Conservation (phyloP, 1,140 invertebrate genomes). For the Trachymyrmex septentrionalis region DNA sequence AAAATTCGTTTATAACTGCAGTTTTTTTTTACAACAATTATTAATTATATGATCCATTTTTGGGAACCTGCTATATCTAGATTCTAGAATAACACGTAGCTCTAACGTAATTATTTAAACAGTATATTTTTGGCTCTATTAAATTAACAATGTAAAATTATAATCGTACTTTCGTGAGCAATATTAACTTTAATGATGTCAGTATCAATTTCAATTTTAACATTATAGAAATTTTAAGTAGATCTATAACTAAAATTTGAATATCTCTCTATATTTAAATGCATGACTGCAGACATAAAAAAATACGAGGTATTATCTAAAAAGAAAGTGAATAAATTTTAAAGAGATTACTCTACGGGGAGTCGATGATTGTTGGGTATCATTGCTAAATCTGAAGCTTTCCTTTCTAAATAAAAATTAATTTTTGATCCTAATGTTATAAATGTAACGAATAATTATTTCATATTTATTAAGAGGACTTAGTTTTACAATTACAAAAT, state of each 20-base stretch:
- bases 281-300: background rate
- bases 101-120: constrained; percentile 14
- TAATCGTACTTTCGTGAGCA: background rate
- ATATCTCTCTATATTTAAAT: background rate
- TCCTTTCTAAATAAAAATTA: background rate
- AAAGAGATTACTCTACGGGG: background rate
- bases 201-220: background rate
- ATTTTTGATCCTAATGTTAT: background rate
- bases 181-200: background rate
- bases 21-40: constrained; percentile 3
- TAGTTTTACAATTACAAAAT: constrained; percentile 1
- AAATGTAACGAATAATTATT: background rate
- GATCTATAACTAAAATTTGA: background rate
- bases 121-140: constrained; percentile 33
- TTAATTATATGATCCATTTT: background rate
- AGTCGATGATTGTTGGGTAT: background rate
- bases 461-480: background rate
- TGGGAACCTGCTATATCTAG: background rate
- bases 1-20: background rate
- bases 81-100: background rate
- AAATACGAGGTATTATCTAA: background rate
- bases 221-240: background rate
- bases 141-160: constrained; percentile 11
- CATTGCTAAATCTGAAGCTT: background rate
- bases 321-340: background rate